Evolutionary conservation across 1,140 invertebrate genomes (phyloP), one percentile per base, ranked within the genome.

Genomic region (Drosophila yakuba): DNA sequence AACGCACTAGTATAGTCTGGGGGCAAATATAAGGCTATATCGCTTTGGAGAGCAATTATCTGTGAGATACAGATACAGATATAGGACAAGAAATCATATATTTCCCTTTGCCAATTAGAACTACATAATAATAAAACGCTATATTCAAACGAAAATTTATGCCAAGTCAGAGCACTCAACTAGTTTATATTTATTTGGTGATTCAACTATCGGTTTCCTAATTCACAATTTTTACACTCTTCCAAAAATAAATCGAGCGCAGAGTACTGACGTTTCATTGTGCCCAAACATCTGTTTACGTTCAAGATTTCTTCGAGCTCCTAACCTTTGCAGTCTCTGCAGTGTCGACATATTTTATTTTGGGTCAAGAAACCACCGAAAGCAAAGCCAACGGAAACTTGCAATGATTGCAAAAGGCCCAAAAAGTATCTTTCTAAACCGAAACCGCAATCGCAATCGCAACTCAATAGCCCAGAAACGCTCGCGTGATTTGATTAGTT

Each of bases 341-440:
- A 12, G 71, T 64, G 74, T 74, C 72, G 72, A 74, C 38, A 74
- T 35, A 10, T 47, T 41, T 41, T 48, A 45, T 75, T 76, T 58
- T 61, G 50, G 72, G 59, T 62, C 63, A 76, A 80, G 55, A 75
- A 80, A 61, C 47, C 48, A 28, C 36, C 35, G 32, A 43, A 50
- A 74, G 11, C 38, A 28, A 55, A 61, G 36, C 52, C 17, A 76
- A 67, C 17, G 43, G 39, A 59, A 58, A 79, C 67, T 58, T 74
- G 57, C 77, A 55, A 41, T 39, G 17, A 55, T 83, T 74, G 68
- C 66, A 50, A 72, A 75, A 71, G 59, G 64, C 10, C 5, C 28
- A 45, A 41, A 58, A 68, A 55, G 17, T 54, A 38, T 54, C 28
- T 66, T 66, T 66, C 14, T 23, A 74, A 54, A 54, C 12, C 25